Percentiles rank a stretch among this genome's conserved stretches.
Evolutionary conservation across 2,113 vertebrate genomes (phyloP).

Genomic region (Grallaria varia): DNA sequence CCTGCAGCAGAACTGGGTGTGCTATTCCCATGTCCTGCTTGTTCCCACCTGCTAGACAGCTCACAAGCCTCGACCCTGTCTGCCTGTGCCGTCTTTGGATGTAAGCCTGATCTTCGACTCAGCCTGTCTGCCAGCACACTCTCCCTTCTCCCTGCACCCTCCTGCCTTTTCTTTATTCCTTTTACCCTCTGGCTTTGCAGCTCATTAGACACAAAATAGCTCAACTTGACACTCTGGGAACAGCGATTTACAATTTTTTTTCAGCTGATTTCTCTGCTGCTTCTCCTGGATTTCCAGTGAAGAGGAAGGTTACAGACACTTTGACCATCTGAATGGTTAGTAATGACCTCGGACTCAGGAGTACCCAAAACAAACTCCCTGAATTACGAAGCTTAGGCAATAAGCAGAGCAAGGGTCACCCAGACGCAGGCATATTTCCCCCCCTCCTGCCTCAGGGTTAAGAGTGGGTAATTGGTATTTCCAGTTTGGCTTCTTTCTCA

Average conservation of each 20-base stretch:
- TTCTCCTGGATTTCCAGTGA: background rate
- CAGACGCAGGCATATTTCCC: background rate
- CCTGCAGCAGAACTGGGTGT: background rate
- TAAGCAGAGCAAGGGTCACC: slow-evolving; percentile 42
- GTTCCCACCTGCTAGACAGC: background rate
- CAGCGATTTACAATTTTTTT: background rate
- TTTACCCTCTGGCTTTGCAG: slow-evolving; percentile 26
- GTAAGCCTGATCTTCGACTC: background rate
- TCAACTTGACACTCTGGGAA: slow-evolving; percentile 36
- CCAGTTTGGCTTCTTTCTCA: slow-evolving; percentile 52
- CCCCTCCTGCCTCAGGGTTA: slow-evolving; percentile 45
- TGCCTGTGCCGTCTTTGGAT: background rate
- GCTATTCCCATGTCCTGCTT: background rate
- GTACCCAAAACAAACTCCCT: background rate
- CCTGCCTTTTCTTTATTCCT: background rate
- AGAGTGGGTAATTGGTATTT: slow-evolving; percentile 62
- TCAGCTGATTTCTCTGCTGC: slow-evolving; percentile 11
- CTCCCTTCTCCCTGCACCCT: background rate
- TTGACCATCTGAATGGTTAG: slow-evolving; percentile 6
- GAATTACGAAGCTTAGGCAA: slow-evolving; percentile 5
- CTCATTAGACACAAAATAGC: slow-evolving; percentile 35
- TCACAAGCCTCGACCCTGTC: background rate
- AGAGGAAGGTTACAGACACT: background rate
- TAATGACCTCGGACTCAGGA: background rate
- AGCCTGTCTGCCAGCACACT: background rate